phyloP scores from a whole-genome alignment of 2,797 vertebrate species.

The Alauda arvensis region DNA sequence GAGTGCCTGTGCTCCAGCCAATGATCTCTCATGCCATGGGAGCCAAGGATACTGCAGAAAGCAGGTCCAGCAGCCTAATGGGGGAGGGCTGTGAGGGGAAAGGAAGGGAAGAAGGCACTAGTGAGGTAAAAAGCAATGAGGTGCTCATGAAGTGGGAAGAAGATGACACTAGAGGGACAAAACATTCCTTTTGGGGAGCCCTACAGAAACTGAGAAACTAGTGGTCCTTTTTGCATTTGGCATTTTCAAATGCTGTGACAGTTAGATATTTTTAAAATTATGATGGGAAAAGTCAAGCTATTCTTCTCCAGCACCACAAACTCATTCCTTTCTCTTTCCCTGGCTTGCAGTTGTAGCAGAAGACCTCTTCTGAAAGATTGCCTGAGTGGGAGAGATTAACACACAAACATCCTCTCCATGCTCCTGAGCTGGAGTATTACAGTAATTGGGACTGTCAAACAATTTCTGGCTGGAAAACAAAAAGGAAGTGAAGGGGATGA shows the following conservation, averaged over 20 bases:
- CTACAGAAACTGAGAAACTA: slow-evolving; percentile 25
- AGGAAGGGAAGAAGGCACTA: neutral
- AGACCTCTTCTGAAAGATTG: slow-evolving; percentile 57
- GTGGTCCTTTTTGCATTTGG: slow-evolving; percentile 29
- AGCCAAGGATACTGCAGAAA: neutral
- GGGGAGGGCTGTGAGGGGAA: neutral
- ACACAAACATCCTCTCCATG: slow-evolving; percentile 32
- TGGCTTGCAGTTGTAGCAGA: slow-evolving; percentile 35
- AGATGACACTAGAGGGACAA: neutral
- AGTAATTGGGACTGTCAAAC: neutral
- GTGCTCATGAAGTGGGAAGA: neutral
- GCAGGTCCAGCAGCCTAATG: neutral
- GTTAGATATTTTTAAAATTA: slow-evolving; percentile 32
- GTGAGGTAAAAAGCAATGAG: neutral
- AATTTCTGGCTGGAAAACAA: neutral
- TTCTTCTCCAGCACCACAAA: neutral
- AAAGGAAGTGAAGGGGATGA: neutral
- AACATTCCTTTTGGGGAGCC: neutral
- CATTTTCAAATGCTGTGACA: slow-evolving; percentile 49
- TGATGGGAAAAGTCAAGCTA: slow-evolving; percentile 52
- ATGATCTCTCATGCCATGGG: neutral
- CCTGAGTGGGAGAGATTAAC: slow-evolving; percentile 52
- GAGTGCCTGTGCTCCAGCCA: neutral
- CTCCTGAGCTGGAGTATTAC: slow-evolving; percentile 24
- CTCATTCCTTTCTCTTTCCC: slow-evolving; percentile 23